Conservation (phyloP, 2,797 vertebrate genomes). For the Premnoplex brunnescens region DNA sequence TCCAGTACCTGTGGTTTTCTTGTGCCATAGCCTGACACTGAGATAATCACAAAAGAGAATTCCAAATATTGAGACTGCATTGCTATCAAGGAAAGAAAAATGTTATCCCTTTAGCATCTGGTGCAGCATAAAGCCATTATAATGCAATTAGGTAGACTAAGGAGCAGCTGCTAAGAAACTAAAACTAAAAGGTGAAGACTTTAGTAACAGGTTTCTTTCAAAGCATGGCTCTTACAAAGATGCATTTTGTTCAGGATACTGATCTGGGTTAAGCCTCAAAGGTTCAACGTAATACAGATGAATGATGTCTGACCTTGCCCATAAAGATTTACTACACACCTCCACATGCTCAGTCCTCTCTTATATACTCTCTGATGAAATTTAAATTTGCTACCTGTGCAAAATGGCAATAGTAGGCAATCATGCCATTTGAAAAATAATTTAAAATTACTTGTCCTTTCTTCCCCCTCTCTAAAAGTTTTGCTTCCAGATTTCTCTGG, state of each 20-base stretch:
- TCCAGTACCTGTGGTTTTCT: not conserved
- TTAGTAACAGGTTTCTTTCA: slow-evolving; percentile 51
- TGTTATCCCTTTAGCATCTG: slow-evolving; percentile 66
- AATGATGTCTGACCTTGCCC: not conserved
- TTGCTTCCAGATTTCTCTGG: not conserved
- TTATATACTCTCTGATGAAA: not conserved
- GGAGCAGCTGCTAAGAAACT: slow-evolving; percentile 71
- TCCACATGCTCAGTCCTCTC: not conserved
- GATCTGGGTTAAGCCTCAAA: not conserved
- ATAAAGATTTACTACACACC: not conserved
- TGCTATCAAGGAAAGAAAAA: slow-evolving; percentile 47
- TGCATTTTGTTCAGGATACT: not conserved
- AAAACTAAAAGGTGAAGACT: slow-evolving; percentile 62
- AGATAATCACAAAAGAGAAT: slow-evolving; percentile 34
- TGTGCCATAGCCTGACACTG: not conserved
- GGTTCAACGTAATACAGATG: not conserved
- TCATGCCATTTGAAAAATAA: not conserved
- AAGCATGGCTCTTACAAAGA: not conserved
- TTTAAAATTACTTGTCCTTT: not conserved
- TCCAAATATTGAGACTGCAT: slow-evolving; percentile 27
- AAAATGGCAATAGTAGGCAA: not conserved
- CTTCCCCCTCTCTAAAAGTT: not conserved
- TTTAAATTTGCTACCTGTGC: not conserved
- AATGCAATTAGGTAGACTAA: slow-evolving; percentile 71
- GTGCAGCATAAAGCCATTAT: slow-evolving; percentile 70